Evolutionary conservation across 2,113 vertebrate genomes (phyloP), one percentile per base, ranked within the genome.

Genomic region (Amphilophus citrinellus): DNA sequence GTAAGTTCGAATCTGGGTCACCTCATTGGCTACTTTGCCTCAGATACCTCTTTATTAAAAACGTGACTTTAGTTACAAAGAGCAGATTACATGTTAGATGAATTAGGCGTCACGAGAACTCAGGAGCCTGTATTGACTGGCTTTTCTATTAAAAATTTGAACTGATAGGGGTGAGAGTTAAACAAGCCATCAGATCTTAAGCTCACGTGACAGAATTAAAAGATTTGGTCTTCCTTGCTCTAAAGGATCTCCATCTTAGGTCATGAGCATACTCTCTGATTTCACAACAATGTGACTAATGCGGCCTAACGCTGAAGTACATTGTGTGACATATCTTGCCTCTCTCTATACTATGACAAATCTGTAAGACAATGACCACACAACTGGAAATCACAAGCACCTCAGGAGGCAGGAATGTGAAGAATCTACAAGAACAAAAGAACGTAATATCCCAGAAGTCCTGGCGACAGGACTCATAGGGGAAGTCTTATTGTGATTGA

Each of bases 371-470:
- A 50, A 37, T 75, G 78, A 76, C 37, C 9, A 15, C 15, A 73
- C 2, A 14, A 44, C 83, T 83, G 80, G 66, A 79, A 88, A 78
- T 76, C 58, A 50, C 22, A 24, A 60, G 39, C 37, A 60, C 62
- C 71, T 92, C 83, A 92, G 60, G 73, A 4, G 44, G 20, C 30
- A 82, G 81, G 87, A 91, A 94, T 91, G 53, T 60, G 6, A 88
- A 81, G 78, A 88, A 91, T 90, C 39, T 47, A 84, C 53, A 88
- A 80, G 50, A 89, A 87, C 61, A 84, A 17, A 37, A 53, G 7
- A 65, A 71, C 2, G 24, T 81, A 71, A 92, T 37, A 82, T 94
- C 91, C 92, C 89, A 92, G 92, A 94, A 92, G 87, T 87, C 39
- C 1, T 73, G 18, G 7, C 15, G 14, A 30, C 22, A 14, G 50